A percentile compares a stretch with the other conserved stretches of the same genome.
Conservation (phyloP, 2,797 vertebrate genomes). For the Chiropotes sagulatus region DNA sequence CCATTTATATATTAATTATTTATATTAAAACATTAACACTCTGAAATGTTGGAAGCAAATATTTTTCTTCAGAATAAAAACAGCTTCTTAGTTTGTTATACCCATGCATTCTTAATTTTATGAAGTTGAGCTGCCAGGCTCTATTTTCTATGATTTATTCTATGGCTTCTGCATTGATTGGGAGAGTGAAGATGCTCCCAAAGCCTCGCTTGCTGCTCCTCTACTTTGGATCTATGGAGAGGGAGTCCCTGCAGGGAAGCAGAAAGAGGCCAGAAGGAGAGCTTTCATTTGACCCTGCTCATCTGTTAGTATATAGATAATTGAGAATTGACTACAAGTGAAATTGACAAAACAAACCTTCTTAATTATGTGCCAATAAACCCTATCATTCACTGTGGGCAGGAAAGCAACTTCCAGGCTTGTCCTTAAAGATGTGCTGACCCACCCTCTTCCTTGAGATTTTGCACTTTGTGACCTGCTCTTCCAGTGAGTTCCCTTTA, state of each 20-base stretch:
- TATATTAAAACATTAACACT: constrained; percentile 31
- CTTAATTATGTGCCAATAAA: constrained; percentile 18
- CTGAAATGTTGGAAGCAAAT: not conserved
- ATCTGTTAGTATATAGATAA: constrained; percentile 31
- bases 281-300: not conserved
- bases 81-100: not conserved
- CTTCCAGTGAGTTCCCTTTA: not conserved
- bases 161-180: not conserved
- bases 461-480: not conserved
- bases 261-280: not conserved
- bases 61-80: not conserved
- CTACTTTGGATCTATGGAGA: not conserved
- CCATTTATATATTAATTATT: constrained; percentile 30
- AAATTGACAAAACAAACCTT: constrained; percentile 33
- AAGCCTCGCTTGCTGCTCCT: not conserved
- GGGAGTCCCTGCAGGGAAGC: not conserved
- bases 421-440: not conserved
- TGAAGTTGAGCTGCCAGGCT: not conserved
- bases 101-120: not conserved
- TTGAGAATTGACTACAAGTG: constrained; percentile 44
- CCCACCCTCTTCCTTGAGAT: not conserved
- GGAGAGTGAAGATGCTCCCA: not conserved
- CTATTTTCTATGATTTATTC: not conserved
- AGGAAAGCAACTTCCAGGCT: constrained; percentile 10
- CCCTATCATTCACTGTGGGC: not conserved